Base-by-base conservation (phyloP, 2,797 vertebrate genomes). In the Eurystomus glaucurus region DNA sequence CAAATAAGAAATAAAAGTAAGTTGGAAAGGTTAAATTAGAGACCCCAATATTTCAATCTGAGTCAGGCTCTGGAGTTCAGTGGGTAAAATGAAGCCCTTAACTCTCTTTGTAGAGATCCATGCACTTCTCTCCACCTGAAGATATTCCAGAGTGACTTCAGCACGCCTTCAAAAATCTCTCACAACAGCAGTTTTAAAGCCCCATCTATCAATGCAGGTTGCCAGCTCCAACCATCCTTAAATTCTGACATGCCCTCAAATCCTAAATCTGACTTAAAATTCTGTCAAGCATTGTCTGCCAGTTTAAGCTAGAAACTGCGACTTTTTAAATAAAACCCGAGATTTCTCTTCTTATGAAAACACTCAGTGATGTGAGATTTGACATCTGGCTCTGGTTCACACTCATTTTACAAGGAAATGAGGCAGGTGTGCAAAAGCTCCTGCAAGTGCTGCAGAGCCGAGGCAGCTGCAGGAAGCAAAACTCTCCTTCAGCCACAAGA, bases 81-180 rank as follows among this genome's bases (percentile, higher is more conserved):
- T 35, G 17, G 2, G 39, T n/a, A n/a, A 93, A 77, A 85, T 1
- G 11, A 1, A 70, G 14, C 35, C n/a, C 28, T 70, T 91, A 62
- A 29, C 14, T 46, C 72, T 41, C 41, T 41, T 41, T 12, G 41
- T 76, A 58, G 35, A 74, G 50, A 61, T 17, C 29, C 26, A 28
- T 7, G 5, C 15, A 31, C n/a, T 60, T 48, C 14, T 43, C 17
- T 66, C 35, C 0, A 1, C 22, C 20, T 74, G 16, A 37, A 68
- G 31, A 50, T 52, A 55, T 88, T 50, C 11, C 46, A 57, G 45
- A 35, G 5, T 1, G 7, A 31, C 46, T 69, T 58, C 1, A 81
- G 21, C 55, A 60, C 0, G 0, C 8, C 37, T 81, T 66, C 16
- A 57, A 64, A 64, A 75, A 1, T 0, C 4, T n/a, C 14, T 13